Percentiles rank a stretch among this genome's conserved stretches.
These are phyloP conservation scores for Heliconius cydno DNA, from an alignment of 2,888 invertebrate genomes.

Conservation along the genomic window DNA sequence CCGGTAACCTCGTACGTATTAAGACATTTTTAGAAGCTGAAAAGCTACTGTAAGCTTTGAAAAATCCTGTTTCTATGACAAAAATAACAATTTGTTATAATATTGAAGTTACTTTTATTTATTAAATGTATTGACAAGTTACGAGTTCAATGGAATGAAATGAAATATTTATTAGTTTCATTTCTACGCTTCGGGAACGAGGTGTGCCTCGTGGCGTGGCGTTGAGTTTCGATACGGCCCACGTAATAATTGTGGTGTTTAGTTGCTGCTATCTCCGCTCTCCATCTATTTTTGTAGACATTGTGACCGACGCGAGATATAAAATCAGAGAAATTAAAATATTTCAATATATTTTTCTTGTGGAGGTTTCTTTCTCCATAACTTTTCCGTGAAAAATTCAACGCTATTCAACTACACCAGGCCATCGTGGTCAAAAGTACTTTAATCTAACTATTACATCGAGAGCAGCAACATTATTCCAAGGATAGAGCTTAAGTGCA, in stretches of 20 bases:
- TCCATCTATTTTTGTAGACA: background rate
- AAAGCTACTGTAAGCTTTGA: conserved; percentile 19
- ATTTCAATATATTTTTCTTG: no score
- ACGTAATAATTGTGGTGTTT: background rate
- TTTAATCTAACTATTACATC: background rate
- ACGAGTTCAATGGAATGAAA: no score
- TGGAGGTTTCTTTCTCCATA: no score
- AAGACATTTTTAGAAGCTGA: conserved; percentile 29
- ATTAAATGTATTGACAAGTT: no score
- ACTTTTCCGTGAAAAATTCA: background rate
- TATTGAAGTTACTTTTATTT: no score
- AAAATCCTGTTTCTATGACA: conserved; percentile 18
- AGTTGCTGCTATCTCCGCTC: background rate
- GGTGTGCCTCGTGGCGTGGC: no score
- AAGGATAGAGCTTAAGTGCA: background rate
- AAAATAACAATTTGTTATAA: background rate
- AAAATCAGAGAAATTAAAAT: no score
- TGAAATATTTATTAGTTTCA: no score
- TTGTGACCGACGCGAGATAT: background rate
- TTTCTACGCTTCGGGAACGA: no score
- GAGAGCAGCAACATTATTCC: background rate
- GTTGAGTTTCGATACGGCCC: no score
- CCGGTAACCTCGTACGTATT: conserved; percentile 15
- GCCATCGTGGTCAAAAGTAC: background rate
- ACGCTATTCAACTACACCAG: background rate